Percentiles rank a stretch among this genome's conserved stretches.
Evolutionary conservation across 92 coral and sea anemone genomes (phyloP).

Genomic region (Parazoanthus atlanticus): DNA sequence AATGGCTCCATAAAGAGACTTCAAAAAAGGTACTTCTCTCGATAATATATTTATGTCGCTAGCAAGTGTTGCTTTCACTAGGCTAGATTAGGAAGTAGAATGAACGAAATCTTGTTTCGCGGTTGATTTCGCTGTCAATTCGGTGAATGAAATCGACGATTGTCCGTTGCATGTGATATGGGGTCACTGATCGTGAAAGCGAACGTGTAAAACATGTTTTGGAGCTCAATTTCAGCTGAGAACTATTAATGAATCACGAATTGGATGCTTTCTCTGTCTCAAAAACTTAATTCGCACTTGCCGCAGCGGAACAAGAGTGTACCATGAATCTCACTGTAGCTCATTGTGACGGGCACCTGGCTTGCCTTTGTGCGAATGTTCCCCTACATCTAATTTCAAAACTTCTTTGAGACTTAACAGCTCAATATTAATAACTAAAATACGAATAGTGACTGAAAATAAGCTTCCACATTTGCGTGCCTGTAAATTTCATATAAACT

Average conservation of each 20-base stretch:
- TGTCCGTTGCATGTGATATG: constrained; percentile 27
- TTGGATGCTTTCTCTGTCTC: neutral
- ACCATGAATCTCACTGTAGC: constrained; percentile 30
- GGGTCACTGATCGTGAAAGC: neutral
- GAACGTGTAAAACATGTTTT: neutral
- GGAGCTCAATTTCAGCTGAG: constrained; percentile 2
- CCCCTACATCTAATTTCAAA: constrained; percentile 34
- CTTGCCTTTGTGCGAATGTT: constrained; percentile 64
- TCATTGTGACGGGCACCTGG: constrained; percentile 86
- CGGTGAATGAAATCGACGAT: constrained; percentile 36
- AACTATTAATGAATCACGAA: neutral
- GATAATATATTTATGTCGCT: neutral
- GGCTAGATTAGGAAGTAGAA: neutral
- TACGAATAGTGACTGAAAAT: neutral
- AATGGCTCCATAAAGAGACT: constrained; percentile 26
- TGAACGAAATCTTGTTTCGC: neutral
- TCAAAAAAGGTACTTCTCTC: constrained; percentile 42
- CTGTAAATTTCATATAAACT: neutral
- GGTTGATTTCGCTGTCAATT: constrained; percentile 30
- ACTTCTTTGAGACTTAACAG: neutral
- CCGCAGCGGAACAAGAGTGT: constrained; percentile 58
- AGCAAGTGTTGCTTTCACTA: neutral
- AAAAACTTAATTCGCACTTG: constrained; percentile 12
- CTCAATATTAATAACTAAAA: neutral
- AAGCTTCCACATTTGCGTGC: constrained; percentile 4